phyloP scores from a whole-genome alignment of 2,797 vertebrate species.

The Neostethus bicornis region DNA sequence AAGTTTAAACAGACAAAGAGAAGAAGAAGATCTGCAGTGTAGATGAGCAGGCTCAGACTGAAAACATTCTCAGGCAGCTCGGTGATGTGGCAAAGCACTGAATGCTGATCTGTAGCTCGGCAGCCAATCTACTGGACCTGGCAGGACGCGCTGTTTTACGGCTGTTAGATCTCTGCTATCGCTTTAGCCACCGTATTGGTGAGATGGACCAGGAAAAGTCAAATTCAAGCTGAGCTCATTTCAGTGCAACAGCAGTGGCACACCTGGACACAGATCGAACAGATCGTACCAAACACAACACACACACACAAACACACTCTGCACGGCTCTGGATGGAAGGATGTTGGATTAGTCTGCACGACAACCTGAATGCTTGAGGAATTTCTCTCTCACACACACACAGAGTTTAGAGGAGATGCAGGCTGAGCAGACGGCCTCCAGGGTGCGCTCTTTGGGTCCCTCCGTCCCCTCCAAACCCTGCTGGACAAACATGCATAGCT shows the following conservation, averaged over 20 bases:
- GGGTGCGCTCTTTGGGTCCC: conserved; percentile 51
- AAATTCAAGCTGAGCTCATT: conserved; percentile 54
- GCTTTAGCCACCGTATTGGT: conserved; percentile 47
- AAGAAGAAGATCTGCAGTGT: conserved; percentile 31
- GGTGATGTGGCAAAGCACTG: conserved; percentile 63
- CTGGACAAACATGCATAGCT: conserved; percentile 76
- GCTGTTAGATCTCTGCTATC: conserved; percentile 50
- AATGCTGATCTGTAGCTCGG: conserved; percentile 74
- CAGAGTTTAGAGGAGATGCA: conserved; percentile 80
- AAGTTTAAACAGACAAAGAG: conserved; percentile 30
- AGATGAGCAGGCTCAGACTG: conserved; percentile 37
- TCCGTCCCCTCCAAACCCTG: conserved; percentile 79
- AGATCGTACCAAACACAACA: conserved; percentile 63
- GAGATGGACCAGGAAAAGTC: conserved; percentile 39
- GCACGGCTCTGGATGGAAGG: conserved; percentile 65
- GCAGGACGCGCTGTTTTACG: conserved; percentile 46
- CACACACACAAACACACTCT: conserved; percentile 36
- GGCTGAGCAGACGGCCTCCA: conserved; percentile 62
- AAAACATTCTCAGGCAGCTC: conserved; percentile 54
- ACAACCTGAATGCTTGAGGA: conserved; percentile 68
- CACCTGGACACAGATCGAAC: conserved; percentile 73
- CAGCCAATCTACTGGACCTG: conserved; percentile 72
- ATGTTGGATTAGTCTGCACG: conserved; percentile 71
- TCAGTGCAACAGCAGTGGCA: conserved; percentile 71
- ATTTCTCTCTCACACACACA: conserved; percentile 58